phyloP scores from a whole-genome alignment of 2,113 vertebrate species.

The Prolemur simus region DNA sequence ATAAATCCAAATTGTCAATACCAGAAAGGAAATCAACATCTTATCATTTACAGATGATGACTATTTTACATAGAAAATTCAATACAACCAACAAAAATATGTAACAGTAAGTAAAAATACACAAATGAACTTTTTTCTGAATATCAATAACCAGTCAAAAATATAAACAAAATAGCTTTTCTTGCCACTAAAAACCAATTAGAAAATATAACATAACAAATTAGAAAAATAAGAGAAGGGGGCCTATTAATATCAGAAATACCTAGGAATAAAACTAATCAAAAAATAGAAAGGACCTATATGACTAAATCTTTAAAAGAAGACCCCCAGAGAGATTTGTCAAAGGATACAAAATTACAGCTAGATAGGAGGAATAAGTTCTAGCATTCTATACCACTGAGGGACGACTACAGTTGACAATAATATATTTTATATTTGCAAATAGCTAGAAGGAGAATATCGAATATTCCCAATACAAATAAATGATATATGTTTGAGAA shows the following conservation, averaged over 20 bases:
- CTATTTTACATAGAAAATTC: background rate
- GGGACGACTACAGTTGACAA: too few species aligned
- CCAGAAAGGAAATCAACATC: background rate
- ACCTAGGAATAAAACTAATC: background rate
- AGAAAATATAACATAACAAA: background rate
- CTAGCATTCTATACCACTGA: too few species aligned
- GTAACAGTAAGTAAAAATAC: background rate
- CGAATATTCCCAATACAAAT: too few species aligned
- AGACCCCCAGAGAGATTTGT: background rate
- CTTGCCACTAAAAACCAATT: background rate
- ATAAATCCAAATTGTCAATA: background rate
- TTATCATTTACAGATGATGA: background rate
- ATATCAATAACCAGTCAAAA: background rate
- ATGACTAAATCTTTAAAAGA: slow-evolving; percentile 25
- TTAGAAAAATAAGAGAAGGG: background rate
- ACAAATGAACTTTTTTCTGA: background rate
- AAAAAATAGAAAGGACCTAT: slow-evolving; percentile 15
- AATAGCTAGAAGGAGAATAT: too few species aligned
- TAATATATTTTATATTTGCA: too few species aligned
- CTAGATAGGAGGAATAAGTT: too few species aligned
- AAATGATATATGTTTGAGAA: too few species aligned
- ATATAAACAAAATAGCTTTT: background rate
- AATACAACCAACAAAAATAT: slow-evolving; percentile 13
- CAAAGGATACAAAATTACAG: too few species aligned
- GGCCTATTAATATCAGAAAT: background rate